phyloP scores from a whole-genome alignment of 2,888 invertebrate genomes.

The Microctonus hyperodae region DNA sequence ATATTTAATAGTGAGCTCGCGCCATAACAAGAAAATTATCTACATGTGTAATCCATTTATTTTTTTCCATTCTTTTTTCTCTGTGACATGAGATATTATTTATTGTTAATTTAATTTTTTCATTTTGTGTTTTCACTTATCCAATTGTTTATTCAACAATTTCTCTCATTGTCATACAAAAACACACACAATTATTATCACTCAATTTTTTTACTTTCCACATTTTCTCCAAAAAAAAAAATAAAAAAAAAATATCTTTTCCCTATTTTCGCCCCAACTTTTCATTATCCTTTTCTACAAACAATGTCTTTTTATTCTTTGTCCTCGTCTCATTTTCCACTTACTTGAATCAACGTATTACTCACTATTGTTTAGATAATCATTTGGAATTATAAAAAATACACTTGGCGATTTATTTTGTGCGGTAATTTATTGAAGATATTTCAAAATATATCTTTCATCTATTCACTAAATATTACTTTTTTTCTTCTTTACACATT shows the following conservation, averaged over 20 bases:
- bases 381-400: background rate
- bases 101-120: background rate
- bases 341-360: conserved; percentile 8
- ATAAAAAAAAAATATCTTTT: no score
- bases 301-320: conserved; percentile 20
- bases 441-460: no score
- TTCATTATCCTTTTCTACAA: conserved; percentile 23
- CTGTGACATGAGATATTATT: background rate
- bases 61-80: conserved; percentile 32
- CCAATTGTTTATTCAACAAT: background rate
- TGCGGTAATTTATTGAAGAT: background rate
- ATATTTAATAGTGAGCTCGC: conserved; percentile 19
- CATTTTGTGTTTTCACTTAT: background rate
- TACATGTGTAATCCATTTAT: conserved; percentile 43
- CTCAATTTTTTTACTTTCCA: background rate
- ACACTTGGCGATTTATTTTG: background rate
- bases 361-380: background rate
- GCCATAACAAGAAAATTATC: conserved; percentile 58
- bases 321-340: conserved; percentile 8
- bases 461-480: no score
- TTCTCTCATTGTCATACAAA: background rate
- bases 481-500: no score
- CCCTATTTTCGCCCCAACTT: background rate
- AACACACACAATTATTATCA: background rate
- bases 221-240: no score